A percentile compares a stretch with the other conserved stretches of the same genome.
These are phyloP conservation scores for Scaptomyza flava DNA, from an alignment of 2,888 invertebrate species.

Conservation along the genomic window DNA sequence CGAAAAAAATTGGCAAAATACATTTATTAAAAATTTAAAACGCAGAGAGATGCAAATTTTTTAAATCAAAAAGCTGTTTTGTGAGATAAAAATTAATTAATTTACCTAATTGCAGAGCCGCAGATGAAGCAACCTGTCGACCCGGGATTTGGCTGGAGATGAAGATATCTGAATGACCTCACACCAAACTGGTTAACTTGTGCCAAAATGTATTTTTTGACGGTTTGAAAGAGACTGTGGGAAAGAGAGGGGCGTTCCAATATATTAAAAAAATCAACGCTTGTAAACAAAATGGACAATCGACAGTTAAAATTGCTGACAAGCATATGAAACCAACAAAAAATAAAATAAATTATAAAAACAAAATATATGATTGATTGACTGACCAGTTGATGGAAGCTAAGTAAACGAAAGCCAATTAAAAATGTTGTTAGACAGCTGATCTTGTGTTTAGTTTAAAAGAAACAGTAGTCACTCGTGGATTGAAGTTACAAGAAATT, in stretches of 20 bases:
- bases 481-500: neutral
- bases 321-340: neutral
- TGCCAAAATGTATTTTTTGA: constrained; percentile 59
- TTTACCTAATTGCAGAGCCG: constrained; percentile 68
- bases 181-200: constrained; percentile 66
- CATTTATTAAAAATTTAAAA: constrained; percentile 14
- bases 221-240: neutral
- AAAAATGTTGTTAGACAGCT: constrained; percentile 19
- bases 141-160: constrained; percentile 10
- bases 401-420: constrained; percentile 22
- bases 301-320: constrained; percentile 18
- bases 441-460: constrained; percentile 13
- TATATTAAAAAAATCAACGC: constrained; percentile 17
- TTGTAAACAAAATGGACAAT: constrained; percentile 32
- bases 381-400: constrained; percentile 18
- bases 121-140: constrained; percentile 15
- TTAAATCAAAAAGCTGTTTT: constrained; percentile 22
- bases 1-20: constrained; percentile 42
- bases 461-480: constrained; percentile 1
- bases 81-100: constrained; percentile 65
- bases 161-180: constrained; percentile 30
- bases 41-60: constrained; percentile 37
- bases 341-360: constrained; percentile 1
- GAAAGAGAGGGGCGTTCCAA: neutral
- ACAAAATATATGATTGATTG: constrained; percentile 50